Base-by-base conservation (phyloP, 2,113 vertebrate species). In the Tenebrosternarchus preto region DNA sequence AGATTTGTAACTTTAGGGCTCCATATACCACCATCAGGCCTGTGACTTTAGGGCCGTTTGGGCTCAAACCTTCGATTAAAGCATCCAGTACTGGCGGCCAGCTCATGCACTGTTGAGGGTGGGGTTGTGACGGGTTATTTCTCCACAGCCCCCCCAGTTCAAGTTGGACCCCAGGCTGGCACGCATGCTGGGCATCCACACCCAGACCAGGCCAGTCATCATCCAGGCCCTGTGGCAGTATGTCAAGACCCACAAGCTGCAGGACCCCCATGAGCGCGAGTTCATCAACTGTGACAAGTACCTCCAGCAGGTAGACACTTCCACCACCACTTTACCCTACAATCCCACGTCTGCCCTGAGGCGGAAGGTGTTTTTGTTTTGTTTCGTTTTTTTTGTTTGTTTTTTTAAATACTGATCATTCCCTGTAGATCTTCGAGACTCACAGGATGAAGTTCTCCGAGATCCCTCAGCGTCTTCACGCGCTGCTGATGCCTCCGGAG, bases 401-500 rank as follows among this genome's bases (percentile, higher is more conserved):
- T 55, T 29, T 53, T n/a, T 0, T 27, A 31, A 66, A 20, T 1
- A 1, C 24, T 29, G 9, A 19, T 67, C 25, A 0, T 63, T 7
- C 5, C 12, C 20, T 39, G 36, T n/a, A 96, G 95, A 96, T 96
- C 17, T 96, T 96, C 60, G 95, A 96, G 74, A 95, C 94, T 43
- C 95, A 94, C 20, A 85, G 94, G 83, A 96, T 96, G 95, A 96
- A 96, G 89, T 96, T 96, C 88, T 96, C 95, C 0, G 95, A 96
- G 81, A 96, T 96, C 75, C 95, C 95, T 0, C 95, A 96, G 22
- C 88, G 97, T 29, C 91, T 99, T 12, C 98, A 99, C 0, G 98
- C 98, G 0, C 90, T 99, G 88, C 94, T 99, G 36, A 99, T 99
- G 97, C 98, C 98, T n/a, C 98, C 98, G 0, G 98, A 99, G n/a